A percentile compares a stretch with the other conserved stretches of the same genome.
Conservation (phyloP, 2,113 vertebrate species). For the Ophiodon elongatus region DNA sequence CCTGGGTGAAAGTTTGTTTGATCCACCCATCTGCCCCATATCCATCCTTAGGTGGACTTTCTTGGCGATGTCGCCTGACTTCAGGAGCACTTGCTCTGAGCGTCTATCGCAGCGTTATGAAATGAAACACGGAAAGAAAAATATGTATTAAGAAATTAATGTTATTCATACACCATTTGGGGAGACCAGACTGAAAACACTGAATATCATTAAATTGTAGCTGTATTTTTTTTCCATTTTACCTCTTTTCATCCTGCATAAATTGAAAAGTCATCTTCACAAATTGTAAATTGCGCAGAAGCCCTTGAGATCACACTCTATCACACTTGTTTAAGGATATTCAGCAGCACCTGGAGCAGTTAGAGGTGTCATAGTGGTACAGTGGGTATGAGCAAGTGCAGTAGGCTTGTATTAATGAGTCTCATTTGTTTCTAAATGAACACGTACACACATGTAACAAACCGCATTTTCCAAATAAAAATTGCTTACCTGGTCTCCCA, state of each 20-base stretch:
- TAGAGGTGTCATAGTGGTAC: neutral
- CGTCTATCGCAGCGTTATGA: neutral
- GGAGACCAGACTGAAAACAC: neutral
- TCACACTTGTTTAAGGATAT: neutral
- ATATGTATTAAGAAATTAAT: neutral
- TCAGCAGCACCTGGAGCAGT: conserved; percentile 1
- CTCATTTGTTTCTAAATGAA: neutral
- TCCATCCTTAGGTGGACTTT: neutral
- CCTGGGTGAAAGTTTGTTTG: neutral
- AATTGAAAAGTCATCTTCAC: neutral
- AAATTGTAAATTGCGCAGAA: conserved; percentile 11
- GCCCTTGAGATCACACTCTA: neutral
- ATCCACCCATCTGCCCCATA: neutral
- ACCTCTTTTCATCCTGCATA: neutral
- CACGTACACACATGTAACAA: neutral
- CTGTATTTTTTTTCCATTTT: neutral
- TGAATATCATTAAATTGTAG: neutral
- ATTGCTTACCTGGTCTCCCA: neutral
- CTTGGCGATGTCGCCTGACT: neutral
- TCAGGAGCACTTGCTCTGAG: neutral
- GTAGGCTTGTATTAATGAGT: neutral
- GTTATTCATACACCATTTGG: neutral
- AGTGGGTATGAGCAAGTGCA: neutral
- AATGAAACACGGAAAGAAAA: neutral
- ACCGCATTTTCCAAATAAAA: neutral